Percentiles rank a stretch among this genome's conserved stretches.
These are phyloP conservation scores for Trogon surrucura DNA, from an alignment of 2,113 vertebrate genomes.

Conservation along the genomic window DNA sequence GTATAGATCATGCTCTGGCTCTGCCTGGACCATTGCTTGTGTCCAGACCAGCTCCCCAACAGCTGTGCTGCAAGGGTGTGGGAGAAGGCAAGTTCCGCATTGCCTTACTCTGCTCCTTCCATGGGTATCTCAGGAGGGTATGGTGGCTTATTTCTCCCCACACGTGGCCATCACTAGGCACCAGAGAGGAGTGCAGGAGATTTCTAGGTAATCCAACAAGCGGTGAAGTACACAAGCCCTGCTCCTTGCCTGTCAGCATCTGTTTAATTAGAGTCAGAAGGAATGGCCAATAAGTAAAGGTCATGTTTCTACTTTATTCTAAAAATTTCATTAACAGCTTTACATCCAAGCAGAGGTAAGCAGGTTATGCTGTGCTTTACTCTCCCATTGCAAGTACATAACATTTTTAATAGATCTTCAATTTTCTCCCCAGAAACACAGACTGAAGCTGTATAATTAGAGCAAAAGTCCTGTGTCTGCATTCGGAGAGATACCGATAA, in stretches of 20 bases:
- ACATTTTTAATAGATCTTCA: background rate
- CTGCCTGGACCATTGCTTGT: background rate
- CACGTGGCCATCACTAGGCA: background rate
- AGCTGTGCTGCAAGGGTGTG: background rate
- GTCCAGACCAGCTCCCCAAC: background rate
- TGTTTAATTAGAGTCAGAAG: background rate
- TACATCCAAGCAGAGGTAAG: background rate
- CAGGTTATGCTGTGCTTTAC: background rate
- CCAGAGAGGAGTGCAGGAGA: background rate
- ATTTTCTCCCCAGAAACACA: background rate
- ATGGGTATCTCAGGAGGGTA: background rate
- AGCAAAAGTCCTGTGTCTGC: background rate
- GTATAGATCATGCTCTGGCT: background rate
- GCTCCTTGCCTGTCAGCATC: background rate
- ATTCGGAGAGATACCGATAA: background rate
- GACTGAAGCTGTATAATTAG: background rate
- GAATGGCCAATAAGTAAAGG: background rate
- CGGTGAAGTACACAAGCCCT: background rate
- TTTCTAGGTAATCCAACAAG: background rate
- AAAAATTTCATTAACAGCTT: background rate
- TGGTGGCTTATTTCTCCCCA: background rate
- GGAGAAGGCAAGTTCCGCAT: background rate
- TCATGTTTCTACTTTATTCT: background rate
- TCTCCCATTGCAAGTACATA: background rate
- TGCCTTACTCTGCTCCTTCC: background rate